phyloP scores from a whole-genome alignment of 2,113 vertebrate species.

The Campylorhamphus procurvoides region DNA sequence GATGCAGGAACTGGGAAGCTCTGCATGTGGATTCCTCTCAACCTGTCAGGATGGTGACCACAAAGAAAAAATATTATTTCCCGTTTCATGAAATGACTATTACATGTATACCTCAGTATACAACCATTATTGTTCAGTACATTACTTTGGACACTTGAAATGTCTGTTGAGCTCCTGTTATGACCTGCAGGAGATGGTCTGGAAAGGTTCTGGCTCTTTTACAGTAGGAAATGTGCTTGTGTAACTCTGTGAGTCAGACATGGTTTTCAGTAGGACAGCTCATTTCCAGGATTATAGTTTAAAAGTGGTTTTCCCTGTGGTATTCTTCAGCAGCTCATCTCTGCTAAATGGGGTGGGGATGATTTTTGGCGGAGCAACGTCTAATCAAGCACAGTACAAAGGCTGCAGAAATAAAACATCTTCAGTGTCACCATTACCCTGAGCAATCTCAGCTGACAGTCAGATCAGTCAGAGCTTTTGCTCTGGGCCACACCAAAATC shows the following conservation, averaged over 20 bases:
- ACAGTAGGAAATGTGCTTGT: background rate
- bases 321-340: background rate
- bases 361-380: background rate
- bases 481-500: background rate
- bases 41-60: fast-evolving
- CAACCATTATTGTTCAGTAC: background rate
- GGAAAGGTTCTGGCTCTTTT: background rate
- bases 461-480: background rate
- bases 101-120: background rate
- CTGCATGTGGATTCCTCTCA: background rate
- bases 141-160: background rate
- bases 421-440: background rate
- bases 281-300: background rate
- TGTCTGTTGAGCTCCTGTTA: background rate
- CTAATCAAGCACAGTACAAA: background rate
- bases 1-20: background rate
- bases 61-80: background rate
- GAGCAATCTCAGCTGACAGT: fast-evolving
- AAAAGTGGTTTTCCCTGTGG: background rate
- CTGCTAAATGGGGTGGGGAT: background rate
- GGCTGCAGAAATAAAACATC: background rate
- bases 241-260: background rate
- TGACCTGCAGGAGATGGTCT: background rate
- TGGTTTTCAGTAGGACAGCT: background rate
- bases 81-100: background rate